phyloP scores from a whole-genome alignment of 2,888 invertebrate genomes.

The Thecocarcelia acutangulata region DNA sequence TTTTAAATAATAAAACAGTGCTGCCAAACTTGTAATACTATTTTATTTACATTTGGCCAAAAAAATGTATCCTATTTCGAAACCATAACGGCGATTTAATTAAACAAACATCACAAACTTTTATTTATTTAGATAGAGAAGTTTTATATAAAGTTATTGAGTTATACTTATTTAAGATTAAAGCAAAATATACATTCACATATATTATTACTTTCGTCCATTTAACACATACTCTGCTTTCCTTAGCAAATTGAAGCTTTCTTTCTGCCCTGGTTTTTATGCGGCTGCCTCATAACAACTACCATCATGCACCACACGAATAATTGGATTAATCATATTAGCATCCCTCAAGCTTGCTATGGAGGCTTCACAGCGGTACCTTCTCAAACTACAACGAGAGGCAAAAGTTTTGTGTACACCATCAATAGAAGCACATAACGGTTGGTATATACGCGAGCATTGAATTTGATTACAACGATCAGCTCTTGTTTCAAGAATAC shows the following conservation, averaged over 20 bases:
- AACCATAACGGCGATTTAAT: too few relatives aligned
- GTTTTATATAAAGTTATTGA: too few relatives aligned
- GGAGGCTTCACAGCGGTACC: slow-evolving; percentile 36
- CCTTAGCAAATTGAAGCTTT: slow-evolving; percentile 22
- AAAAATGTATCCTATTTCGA: too few relatives aligned
- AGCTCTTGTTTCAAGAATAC: not conserved
- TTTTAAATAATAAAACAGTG: too few relatives aligned
- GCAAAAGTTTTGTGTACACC: slow-evolving; percentile 46
- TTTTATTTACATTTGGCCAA: too few relatives aligned
- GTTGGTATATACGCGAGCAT: slow-evolving; percentile 58
- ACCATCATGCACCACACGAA: slow-evolving; percentile 39
- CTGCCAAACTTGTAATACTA: too few relatives aligned
- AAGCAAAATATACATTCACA: too few relatives aligned
- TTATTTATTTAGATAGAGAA: too few relatives aligned
- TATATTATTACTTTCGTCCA: too few relatives aligned
- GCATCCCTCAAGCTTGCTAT: not conserved
- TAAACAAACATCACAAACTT: too few relatives aligned
- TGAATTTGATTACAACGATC: slow-evolving; percentile 24
- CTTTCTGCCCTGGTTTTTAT: not conserved
- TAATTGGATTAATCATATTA: not conserved
- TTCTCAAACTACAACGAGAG: slow-evolving; percentile 55
- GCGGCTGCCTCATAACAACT: not conserved
- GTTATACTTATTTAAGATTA: too few relatives aligned
- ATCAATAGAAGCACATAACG: slow-evolving; percentile 60
- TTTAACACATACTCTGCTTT: too few relatives aligned